Percentiles rank a stretch among this genome's conserved stretches.
These are phyloP conservation scores for Archips crataeganus DNA, from an alignment of 2,888 invertebrate genomes.

Conservation along the genomic window DNA sequence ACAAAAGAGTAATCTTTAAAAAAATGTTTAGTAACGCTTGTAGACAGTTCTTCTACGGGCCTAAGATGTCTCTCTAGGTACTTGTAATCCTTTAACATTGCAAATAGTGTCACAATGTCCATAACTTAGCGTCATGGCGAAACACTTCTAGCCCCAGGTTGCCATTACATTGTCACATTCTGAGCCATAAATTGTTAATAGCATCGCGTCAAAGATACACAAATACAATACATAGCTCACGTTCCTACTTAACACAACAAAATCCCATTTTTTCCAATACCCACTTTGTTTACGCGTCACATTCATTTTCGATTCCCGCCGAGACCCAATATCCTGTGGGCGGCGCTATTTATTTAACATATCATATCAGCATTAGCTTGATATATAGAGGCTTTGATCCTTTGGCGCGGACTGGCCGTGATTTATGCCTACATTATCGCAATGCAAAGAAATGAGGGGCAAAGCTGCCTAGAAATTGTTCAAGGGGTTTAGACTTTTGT, in stretches of 20 bases:
- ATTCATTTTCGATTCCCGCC: conserved; percentile 70
- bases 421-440: conserved; percentile 78
- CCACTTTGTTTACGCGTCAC: conserved; percentile 68
- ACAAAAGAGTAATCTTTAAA: too few species aligned
- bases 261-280: conserved; percentile 48
- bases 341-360: conserved; percentile 84
- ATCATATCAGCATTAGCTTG: conserved; percentile 84
- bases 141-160: not conserved
- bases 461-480: conserved; percentile 44
- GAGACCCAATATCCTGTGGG: conserved; percentile 77
- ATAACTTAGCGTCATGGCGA: not conserved
- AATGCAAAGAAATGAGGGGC: conserved; percentile 65
- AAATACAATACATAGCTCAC: not conserved
- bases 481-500: conserved; percentile 4
- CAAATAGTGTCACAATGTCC: conserved; percentile 1
- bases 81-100: not conserved
- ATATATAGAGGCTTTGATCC: conserved; percentile 81
- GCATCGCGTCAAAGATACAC: not conserved
- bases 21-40: too few species aligned
- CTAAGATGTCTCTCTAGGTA: not conserved
- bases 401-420: conserved; percentile 64
- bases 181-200: not conserved
- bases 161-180: not conserved
- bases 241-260: conserved; percentile 27
- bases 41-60: not conserved